A percentile compares a stretch with the other conserved stretches of the same genome.
Evolutionary conservation across 2,797 vertebrate genomes (phyloP).

Genomic region (Lagodon rhomboides): DNA sequence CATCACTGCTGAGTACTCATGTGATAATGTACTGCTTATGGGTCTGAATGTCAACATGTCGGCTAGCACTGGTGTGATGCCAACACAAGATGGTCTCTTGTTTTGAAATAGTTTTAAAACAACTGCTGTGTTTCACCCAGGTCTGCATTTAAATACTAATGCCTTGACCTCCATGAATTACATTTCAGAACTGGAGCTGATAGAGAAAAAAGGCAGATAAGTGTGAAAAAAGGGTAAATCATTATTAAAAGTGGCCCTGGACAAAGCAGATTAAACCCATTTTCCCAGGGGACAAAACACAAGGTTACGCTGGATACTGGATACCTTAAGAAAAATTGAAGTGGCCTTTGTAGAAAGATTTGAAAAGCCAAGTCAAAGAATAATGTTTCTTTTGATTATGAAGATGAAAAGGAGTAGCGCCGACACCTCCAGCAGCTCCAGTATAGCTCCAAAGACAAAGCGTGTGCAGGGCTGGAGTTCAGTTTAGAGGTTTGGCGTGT

Average conservation of each 20-base stretch:
- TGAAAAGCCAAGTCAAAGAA: slow-evolving; percentile 56
- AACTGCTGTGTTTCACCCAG: background rate
- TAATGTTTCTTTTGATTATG: slow-evolving; percentile 62
- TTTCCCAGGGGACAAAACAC: slow-evolving; percentile 31
- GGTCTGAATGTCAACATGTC: no score
- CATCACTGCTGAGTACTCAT: no score
- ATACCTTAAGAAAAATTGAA: slow-evolving; percentile 33
- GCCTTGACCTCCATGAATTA: background rate
- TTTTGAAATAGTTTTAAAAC: background rate
- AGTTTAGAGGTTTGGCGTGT: slow-evolving; percentile 14
- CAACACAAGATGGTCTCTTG: no score
- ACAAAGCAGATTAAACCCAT: slow-evolving; percentile 35
- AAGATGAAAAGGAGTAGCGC: slow-evolving; percentile 55
- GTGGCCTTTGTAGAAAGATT: slow-evolving; percentile 48
- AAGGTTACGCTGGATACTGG: slow-evolving; percentile 19
- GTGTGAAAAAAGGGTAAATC: background rate
- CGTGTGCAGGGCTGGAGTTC: slow-evolving; percentile 30
- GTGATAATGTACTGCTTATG: no score
- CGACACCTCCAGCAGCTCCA: slow-evolving; percentile 45
- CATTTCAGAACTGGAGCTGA: slow-evolving; percentile 10
- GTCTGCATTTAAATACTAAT: background rate
- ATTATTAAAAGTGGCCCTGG: slow-evolving; percentile 25
- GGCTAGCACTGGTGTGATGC: no score
- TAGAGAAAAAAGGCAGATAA: slow-evolving; percentile 1
- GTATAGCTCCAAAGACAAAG: slow-evolving; percentile 41